Conservation (phyloP, 2,113 vertebrate genomes). For the Oophaga pumilio region DNA sequence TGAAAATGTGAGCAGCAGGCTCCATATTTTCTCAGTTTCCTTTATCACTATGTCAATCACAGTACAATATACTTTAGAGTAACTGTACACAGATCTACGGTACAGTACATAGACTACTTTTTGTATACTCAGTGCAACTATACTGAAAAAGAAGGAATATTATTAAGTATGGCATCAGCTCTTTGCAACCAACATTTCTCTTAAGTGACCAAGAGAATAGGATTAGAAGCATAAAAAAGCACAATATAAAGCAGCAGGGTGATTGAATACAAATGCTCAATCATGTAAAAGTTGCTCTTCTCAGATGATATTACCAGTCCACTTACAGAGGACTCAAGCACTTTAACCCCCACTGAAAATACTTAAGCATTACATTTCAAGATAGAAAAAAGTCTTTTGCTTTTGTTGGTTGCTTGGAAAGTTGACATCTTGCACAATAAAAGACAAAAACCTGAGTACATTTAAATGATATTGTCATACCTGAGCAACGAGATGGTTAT, state of each 20-base stretch:
- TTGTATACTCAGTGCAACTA: not conserved
- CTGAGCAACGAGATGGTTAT: no score
- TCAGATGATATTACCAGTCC: not conserved
- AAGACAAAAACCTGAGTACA: not conserved
- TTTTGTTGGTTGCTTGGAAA: not conserved
- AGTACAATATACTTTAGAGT: not conserved
- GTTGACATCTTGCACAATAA: not conserved
- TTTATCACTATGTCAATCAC: not conserved
- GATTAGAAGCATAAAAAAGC: not conserved
- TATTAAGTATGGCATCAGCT: not conserved
- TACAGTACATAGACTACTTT: not conserved
- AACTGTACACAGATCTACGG: not conserved
- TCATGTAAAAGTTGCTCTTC: not conserved
- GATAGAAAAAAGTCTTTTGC: not conserved
- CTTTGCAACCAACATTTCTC: not conserved
- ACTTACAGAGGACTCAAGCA: not conserved
- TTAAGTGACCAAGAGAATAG: not conserved
- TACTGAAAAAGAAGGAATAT: not conserved
- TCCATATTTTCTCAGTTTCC: not conserved
- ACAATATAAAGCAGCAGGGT: not conserved
- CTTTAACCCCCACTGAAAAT: slow-evolving; percentile 4
- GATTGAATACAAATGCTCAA: slow-evolving; percentile 12
- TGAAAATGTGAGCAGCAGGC: not conserved
- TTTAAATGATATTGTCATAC: not conserved
- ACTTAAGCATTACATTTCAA: not conserved